phyloP scores from a whole-genome alignment of 2,888 invertebrate species.

The Drosophila anomalipes region DNA sequence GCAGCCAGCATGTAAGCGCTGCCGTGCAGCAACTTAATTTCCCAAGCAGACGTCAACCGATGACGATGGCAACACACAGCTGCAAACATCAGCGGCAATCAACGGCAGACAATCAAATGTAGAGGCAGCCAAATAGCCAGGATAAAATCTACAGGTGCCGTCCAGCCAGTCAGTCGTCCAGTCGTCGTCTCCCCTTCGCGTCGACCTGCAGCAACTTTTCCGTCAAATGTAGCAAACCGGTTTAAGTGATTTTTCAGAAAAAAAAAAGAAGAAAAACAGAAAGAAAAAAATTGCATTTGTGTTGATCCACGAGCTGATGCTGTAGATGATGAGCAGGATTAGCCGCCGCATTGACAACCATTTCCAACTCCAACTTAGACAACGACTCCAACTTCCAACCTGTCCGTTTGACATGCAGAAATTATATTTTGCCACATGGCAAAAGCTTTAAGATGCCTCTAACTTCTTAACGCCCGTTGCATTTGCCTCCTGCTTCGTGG shows the following conservation, averaged over 20 bases:
- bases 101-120: constrained; percentile 76
- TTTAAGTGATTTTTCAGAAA: constrained; percentile 57
- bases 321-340: constrained; percentile 79
- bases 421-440: constrained; percentile 75
- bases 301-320: constrained; percentile 27
- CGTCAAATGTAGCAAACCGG: constrained; percentile 71
- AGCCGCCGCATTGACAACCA: constrained; percentile 72
- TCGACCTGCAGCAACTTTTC: constrained; percentile 50
- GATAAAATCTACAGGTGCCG: constrained; percentile 81
- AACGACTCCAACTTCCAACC: constrained; percentile 35
- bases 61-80: constrained; percentile 60
- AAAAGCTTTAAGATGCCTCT: constrained; percentile 69
- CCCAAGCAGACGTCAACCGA: constrained; percentile 49
- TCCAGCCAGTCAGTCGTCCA: constrained; percentile 15
- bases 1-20: constrained; percentile 71
- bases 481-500: constrained; percentile 35
- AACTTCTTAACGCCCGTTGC: constrained; percentile 73
- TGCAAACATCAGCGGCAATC: constrained; percentile 78
- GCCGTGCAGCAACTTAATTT: constrained; percentile 75
- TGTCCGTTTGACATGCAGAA: constrained; percentile 72
- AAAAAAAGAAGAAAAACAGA: neutral
- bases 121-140: constrained; percentile 57
- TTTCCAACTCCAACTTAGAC: constrained; percentile 28
- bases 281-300: constrained; percentile 29
- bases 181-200: constrained; percentile 2